A percentile compares a stretch with the other conserved stretches of the same genome.
Evolutionary conservation across 2,797 vertebrate genomes (phyloP).

Genomic region (Epinephelus malabaricus): DNA sequence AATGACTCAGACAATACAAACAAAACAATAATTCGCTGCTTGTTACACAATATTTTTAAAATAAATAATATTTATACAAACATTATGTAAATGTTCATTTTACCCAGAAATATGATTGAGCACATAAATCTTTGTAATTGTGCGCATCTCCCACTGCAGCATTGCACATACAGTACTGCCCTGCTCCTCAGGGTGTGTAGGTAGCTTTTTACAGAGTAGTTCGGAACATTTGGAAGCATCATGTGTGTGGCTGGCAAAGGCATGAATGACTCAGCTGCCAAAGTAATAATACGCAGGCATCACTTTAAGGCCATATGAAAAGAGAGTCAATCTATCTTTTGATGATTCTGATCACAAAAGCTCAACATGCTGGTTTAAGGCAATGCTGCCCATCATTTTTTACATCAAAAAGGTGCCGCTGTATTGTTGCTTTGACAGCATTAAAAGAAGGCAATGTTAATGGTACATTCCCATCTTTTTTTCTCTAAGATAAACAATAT

Average conservation of each 20-base stretch:
- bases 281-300: constrained; percentile 40
- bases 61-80: constrained; percentile 64
- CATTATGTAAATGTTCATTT: constrained; percentile 41
- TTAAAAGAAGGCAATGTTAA: constrained; percentile 54
- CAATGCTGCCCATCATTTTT: background rate
- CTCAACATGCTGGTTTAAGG: constrained; percentile 28
- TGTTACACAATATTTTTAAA: constrained; percentile 33
- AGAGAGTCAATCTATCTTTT: background rate
- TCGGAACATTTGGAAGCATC: constrained; percentile 53
- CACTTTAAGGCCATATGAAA: constrained; percentile 45
- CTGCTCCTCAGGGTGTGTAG: constrained; percentile 45
- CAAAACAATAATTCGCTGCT: constrained; percentile 25
- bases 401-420: constrained; percentile 38
- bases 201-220: constrained; percentile 43
- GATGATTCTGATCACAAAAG: background rate
- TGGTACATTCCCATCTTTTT: constrained; percentile 49
- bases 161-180: constrained; percentile 58
- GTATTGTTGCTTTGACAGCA: constrained; percentile 42
- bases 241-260: constrained; percentile 44
- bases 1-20: constrained; percentile 38
- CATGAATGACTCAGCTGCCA: constrained; percentile 50
- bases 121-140: constrained; percentile 29
- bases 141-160: constrained; percentile 50
- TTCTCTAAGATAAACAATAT: constrained; percentile 7
- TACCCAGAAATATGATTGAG: constrained; percentile 43